Base-by-base conservation (phyloP, 2,113 vertebrate species). In the Hipposideros armiger region DNA sequence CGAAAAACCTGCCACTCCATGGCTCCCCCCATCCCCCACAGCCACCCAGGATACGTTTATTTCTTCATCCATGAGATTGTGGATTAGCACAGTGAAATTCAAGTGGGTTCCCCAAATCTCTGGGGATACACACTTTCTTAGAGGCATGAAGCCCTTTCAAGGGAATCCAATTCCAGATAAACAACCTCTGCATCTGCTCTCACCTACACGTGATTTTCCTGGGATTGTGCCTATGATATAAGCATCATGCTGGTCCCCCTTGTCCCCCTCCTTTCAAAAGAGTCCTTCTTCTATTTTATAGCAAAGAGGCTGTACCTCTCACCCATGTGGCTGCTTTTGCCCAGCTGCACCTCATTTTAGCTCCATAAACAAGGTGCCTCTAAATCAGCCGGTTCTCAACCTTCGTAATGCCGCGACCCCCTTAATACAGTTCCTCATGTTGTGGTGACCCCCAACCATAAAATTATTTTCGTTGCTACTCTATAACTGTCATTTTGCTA, bases 191-290 rank as follows among this genome's bases (percentile, higher is more conserved):
- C 2, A 2, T 22, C 5, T 3, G 26, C 13, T 66, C 32, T 15
- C 11, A 6, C n/a, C 32, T 11, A 15, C 1, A 9, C 11, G 5
- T 11, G 85, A 30, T 47, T 24, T 62, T 62, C 64, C 78, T 24
- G 11, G 62, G 50, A 62, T 14, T 0, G 30, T 11, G 13, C 42
- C 73, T 4, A 16, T 47, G 22, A 3, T 30, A 28, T 4, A 0
- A 47, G 22, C 36, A 19, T 13, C 16, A 4, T 0, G 16, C n/a
- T 28, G 19, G 7, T 40, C 11, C 54, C 36, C 47, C 9, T 62
- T 62, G 9, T 36, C 26, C 7, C 1, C 15, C 56, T 19, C 62
- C 47, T 5, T 16, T 50, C 32, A 1, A 11, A 45, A 54, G 13
- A 15, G 72, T 64, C 22, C 56, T 70, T 30, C 26, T 52, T 26